Base-by-base conservation (phyloP, 2,888 invertebrate species). In the Enchytraeus crypticus region DNA sequence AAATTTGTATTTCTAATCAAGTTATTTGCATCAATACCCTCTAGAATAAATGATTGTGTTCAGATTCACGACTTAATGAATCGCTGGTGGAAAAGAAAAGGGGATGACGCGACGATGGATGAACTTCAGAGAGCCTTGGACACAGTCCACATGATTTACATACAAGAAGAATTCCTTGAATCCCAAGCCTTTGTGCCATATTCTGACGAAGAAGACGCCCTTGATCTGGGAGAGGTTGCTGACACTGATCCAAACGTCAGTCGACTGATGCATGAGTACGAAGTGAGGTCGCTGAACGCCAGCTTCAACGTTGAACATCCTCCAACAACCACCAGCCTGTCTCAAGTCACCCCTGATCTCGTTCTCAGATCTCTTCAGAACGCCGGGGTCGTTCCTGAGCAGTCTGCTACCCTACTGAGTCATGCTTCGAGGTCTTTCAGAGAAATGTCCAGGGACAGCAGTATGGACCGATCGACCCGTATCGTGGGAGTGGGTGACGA, bases 71-170 rank as follows among this genome's bases (percentile, higher is more conserved):
- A 69, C 43, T 34, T 69, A 62, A 70, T 70, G 69, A 56, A 62
- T 18, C 61, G 70, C 2, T 70, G 70, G 70, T 70, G 70, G 70
- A 62, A 61, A 33, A 62, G 62, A 59, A 68, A 65, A 54, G 64
- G 68, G 1, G 23, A 53, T 3, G 57, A 47, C 18, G 70, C 70
- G 11, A 70, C 70, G 1, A 61, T 70, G 2, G 66, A 70, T 51
- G 67, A 67, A 38, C 64, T 70, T 5, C 65, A 66, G 47, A 54
- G 56, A n/a, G 67, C 65, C 4, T 58, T 70, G n/a, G 69, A 70
- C 23, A 46, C 65, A n/a, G 54, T 68, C 29, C 57, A 67, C 38
- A 59, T 68, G 60, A 64, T 45, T 5, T 69, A 69, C 61, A 63
- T 70, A 5, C 47, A 64, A 49, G 70, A 70, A 56, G 64, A 66